Base-by-base conservation (phyloP, 2,797 vertebrate genomes). In the Tenualosa ilisha region DNA sequence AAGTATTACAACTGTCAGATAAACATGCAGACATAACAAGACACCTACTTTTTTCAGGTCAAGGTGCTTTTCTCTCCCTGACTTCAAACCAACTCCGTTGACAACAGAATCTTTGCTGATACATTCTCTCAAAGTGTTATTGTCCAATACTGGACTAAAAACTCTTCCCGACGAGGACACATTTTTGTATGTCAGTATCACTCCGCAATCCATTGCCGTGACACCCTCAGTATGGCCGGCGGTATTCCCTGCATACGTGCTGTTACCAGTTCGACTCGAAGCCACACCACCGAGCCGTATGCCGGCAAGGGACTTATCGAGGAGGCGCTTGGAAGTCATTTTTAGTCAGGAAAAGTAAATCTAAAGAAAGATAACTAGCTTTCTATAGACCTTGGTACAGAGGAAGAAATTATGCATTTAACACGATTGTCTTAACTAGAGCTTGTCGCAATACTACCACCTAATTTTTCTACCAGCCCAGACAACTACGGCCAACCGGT, bases 291-390 rank as follows among this genome's bases (percentile, higher is more conserved):
- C 90, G 85, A 92, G 87, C 86, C 92, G 90, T 9, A 93, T 92
- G 87, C 91, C 93, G 13, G 88, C 86, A 84, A 91, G 81, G 85
- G 92, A 90, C 88, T 93, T 93, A 84, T 96, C 94, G 91, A 94
- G 89, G 81, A 95, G 88, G 87, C 91, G 94, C 87, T 93, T 94
- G 88, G 95, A 93, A 92, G 95, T 95, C 95, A 96, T 96, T 83
- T 83, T 94, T 75, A 92, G 90, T 87, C 89, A 83, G 89, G 89
- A 86, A 85, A 89, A 89, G 85, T 86, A 84, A 54, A 87, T 91
- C 93, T 95, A 94, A 88, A 94, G 93, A 92, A 93, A 93, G 91
- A 92, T 93, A 91, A 90, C 87, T 91, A 89, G 93, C 92, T 94
- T 91, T 93, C 91, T 91, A 86, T 85, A 90, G 91, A 88, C 90